Base-by-base conservation (phyloP, 2,113 vertebrate genomes). In the Archocentrus centrarchus region DNA sequence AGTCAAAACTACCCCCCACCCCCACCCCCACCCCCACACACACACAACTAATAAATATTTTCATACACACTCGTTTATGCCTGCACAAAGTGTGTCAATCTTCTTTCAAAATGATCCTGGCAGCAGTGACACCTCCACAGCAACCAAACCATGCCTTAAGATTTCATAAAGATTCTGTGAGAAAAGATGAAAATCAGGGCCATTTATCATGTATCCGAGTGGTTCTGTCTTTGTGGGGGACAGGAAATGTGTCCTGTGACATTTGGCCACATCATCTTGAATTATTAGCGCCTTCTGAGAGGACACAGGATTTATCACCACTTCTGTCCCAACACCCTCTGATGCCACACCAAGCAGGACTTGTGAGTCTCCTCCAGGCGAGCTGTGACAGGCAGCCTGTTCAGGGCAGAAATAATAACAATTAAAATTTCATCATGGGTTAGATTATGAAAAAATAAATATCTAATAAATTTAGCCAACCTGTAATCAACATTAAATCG, bases 191-290 rank as follows among this genome's bases (percentile, higher is more conserved):
- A 89, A 90, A 83, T 82, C 88, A 30, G 64, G 57, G 68, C 77
- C 80, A 90, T 96, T 88, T 58, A 85, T 94, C 93, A 92, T 79
- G 81, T 57, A 41, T 82, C 75, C 89, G 91, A 91, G 90, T 86
- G 89, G 81, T 70, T 92, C 89, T 88, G 87, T 94, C 92, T 93
- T 90, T 75, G 70, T 39, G 27, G 41, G 85, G 80, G 83, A 91
- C 88, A 94, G 91, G 89, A 93, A 94, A 95, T 94, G 80, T 93
- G 90, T 94, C 92, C 91, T 88, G 85, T 94, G 94, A 95, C 94
- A 95, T 95, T 95, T 95, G 91, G 93, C 91, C 91, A 92, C 91
- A 93, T 95, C 93, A 93, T 94, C 90, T 92, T 94, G 91, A 95
- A 93, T 94, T 91, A 92, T 95, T 94, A 95, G 89, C 93, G 79